Percentiles rank a stretch among this genome's conserved stretches.
These are phyloP conservation scores for Caprella mutica DNA, from an alignment of 2,888 invertebrate genomes.

Conservation along the genomic window DNA sequence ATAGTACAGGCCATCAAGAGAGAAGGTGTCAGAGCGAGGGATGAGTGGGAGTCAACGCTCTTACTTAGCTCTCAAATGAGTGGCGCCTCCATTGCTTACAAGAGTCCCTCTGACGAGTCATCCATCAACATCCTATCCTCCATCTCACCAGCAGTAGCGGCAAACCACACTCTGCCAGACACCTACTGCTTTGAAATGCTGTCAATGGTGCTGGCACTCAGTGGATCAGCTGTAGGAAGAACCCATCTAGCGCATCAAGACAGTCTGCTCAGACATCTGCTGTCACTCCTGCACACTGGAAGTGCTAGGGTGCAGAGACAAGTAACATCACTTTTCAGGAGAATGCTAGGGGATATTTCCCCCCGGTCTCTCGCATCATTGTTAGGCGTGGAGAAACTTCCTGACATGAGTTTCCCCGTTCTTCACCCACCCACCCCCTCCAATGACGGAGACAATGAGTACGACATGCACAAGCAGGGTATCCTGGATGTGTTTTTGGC, in stretches of 20 bases:
- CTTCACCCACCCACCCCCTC: conserved; percentile 47
- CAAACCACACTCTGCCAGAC: conserved; percentile 46
- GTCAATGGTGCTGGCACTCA: conserved; percentile 83
- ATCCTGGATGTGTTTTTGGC: conserved; percentile 80
- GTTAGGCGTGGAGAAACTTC: conserved; percentile 57
- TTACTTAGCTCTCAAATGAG: conserved; percentile 34
- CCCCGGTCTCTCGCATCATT: conserved; percentile 70
- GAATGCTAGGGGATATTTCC: conserved; percentile 80
- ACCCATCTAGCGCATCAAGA: conserved; percentile 81
- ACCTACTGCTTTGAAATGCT: conserved; percentile 98
- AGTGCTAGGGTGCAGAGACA: conserved; percentile 90
- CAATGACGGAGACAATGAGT: conserved; percentile 41
- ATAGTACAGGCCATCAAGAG: conserved; percentile 68
- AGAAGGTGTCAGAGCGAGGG: conserved; percentile 71
- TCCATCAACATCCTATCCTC: conserved; percentile 12
- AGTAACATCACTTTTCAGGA: conserved; percentile 69
- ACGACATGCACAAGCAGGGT: conserved; percentile 52
- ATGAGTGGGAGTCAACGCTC: conserved; percentile 73
- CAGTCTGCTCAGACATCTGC: conserved; percentile 67
- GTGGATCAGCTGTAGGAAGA: conserved; percentile 81
- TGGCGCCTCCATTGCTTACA: neutral
- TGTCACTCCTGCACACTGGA: conserved; percentile 80
- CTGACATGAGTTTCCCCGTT: conserved; percentile 64
- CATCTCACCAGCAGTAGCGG: conserved; percentile 22
- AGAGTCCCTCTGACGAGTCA: conserved; percentile 3